Evolutionary conservation across 2,888 invertebrate species (phyloP).

Genomic region (Eledona agricola): DNA sequence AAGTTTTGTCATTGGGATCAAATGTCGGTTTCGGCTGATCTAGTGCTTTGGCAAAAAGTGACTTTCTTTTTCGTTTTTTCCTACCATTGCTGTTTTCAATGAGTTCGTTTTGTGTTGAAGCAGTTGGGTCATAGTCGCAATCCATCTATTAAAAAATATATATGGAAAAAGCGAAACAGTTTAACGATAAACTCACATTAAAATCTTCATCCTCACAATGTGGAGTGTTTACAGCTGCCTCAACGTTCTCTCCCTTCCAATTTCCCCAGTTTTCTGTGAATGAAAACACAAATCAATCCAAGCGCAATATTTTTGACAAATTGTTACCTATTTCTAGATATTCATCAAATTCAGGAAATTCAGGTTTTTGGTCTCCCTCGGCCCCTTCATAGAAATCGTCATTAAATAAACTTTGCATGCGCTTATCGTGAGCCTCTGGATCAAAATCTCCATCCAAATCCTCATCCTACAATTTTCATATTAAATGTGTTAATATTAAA

Average conservation of each 20-base stretch:
- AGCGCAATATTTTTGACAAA: too few species aligned
- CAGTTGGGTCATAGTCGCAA: slow-evolving; percentile 78
- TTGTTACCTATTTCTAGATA: slow-evolving; percentile 68
- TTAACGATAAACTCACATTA: slow-evolving; percentile 58
- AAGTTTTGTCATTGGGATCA: slow-evolving; percentile 80
- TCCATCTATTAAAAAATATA: slow-evolving; percentile 75
- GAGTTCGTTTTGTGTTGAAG: slow-evolving; percentile 67
- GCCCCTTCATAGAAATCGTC: slow-evolving; percentile 84
- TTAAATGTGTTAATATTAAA: too few species aligned
- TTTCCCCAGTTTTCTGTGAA: slow-evolving; percentile 74
- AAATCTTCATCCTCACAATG: slow-evolving; percentile 86
- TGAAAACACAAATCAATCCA: too few species aligned
- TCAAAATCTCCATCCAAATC: slow-evolving; percentile 93
- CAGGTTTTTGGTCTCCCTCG: slow-evolving; percentile 79
- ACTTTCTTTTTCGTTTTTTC: slow-evolving; percentile 71
- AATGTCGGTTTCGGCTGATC: slow-evolving; percentile 83
- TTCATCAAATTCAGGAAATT: slow-evolving; percentile 82
- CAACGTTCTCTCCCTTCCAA: slow-evolving; percentile 63
- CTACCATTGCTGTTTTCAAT: slow-evolving; percentile 67
- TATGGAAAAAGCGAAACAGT: slow-evolving; percentile 8
- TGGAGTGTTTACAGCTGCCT: slow-evolving; percentile 55
- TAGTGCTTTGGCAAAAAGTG: slow-evolving; percentile 79
- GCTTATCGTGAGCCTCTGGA: slow-evolving; percentile 84
- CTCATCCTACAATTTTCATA: slow-evolving; percentile 66
- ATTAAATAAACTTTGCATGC: slow-evolving; percentile 87